Percentiles rank a stretch among this genome's conserved stretches.
phyloP scores from a whole-genome alignment of 2,797 vertebrate species.

The Gallirallus australis region DNA sequence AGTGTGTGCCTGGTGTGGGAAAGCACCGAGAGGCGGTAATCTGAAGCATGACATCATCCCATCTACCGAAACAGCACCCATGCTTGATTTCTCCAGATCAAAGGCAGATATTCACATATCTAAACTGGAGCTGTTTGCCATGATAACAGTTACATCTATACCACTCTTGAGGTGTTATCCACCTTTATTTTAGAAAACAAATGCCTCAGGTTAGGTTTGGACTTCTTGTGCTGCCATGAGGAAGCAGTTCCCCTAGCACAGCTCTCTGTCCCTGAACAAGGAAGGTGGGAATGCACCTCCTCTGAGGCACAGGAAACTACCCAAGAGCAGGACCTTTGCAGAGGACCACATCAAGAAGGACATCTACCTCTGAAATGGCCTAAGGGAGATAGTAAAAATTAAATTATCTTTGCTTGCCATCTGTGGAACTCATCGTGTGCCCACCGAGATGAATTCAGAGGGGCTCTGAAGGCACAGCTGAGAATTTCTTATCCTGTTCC shows the following conservation, averaged over 20 bases:
- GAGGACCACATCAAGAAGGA: not conserved
- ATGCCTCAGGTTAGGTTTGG: not conserved
- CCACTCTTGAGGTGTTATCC: not conserved
- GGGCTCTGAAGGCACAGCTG: not conserved
- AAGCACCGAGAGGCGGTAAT: not conserved
- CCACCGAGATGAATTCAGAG: not conserved
- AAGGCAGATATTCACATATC: not conserved
- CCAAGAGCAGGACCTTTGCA: not conserved
- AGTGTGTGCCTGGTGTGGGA: not conserved
- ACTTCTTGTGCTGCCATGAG: not conserved
- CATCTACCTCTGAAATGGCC: not conserved
- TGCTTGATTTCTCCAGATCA: not conserved
- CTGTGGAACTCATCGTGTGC: not conserved
- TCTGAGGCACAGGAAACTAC: not conserved
- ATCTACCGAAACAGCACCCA: not conserved
- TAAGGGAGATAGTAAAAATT: not conserved
- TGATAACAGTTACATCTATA: not conserved
- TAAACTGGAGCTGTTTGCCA: not conserved
- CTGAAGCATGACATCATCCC: not conserved
- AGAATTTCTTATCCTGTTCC: not conserved
- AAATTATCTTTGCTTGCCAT: not conserved
- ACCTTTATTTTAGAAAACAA: not conserved
- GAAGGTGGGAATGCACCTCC: not conserved
- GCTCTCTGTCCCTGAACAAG: fast-evolving
- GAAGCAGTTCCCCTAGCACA: not conserved